Evolutionary conservation across 2,113 vertebrate species (phyloP).

Genomic region (Apodemus speciosus): DNA sequence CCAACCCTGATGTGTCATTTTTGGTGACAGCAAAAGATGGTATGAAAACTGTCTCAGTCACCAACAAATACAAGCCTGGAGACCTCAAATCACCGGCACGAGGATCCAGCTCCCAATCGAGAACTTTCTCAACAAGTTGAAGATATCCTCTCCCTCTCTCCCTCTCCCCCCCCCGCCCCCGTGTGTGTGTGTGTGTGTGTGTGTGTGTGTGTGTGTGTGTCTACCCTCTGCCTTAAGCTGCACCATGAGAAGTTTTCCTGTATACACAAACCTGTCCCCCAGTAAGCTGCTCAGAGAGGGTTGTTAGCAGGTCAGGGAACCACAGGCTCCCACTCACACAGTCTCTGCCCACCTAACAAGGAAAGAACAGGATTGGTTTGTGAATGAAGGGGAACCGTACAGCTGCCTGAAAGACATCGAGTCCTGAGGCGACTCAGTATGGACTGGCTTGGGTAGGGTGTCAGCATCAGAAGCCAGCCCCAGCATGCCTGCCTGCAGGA

Average conservation of each 20-base stretch:
- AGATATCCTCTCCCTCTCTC: not conserved
- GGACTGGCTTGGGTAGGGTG: not conserved
- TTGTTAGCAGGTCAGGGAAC: no score
- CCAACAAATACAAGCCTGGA: not conserved
- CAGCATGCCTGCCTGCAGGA: not conserved
- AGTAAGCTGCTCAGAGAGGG: no score
- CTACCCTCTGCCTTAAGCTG: no score
- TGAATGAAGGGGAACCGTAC: not conserved
- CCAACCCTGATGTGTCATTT: not conserved
- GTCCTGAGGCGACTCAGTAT: not conserved
- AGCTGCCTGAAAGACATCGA: not conserved
- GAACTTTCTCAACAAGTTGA: not conserved
- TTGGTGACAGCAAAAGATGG: slow-evolving; percentile 42
- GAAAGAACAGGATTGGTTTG: rapidly evolving
- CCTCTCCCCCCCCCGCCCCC: not conserved
- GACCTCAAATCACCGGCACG: not conserved
- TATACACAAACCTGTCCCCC: not conserved
- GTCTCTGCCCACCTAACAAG: not conserved
- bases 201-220: no score
- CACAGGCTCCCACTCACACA: no score
- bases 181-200: no score
- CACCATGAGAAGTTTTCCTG: not conserved
- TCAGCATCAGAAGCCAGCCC: not conserved
- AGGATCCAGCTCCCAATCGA: not conserved
- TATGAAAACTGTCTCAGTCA: not conserved